Percentiles rank a stretch among this genome's conserved stretches.
Conservation (phyloP, 2,888 invertebrate genomes). For the Eristalinus aeneus region DNA sequence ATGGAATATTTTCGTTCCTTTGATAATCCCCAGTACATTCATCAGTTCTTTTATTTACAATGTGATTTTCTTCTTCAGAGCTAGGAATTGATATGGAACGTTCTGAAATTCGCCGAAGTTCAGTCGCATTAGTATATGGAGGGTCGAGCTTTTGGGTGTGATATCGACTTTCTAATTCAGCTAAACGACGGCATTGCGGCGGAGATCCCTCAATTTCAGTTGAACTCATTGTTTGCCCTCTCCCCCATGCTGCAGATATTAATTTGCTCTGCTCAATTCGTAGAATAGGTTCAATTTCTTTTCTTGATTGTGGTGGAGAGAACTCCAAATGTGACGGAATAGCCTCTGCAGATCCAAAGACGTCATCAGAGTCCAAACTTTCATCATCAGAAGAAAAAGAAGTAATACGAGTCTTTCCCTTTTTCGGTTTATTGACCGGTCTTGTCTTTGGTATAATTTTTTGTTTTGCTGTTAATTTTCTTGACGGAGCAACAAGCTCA, state of each 20-base stretch:
- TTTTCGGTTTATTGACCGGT: conserved; percentile 84
- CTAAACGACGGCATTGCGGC: conserved; percentile 86
- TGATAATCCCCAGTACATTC: conserved; percentile 84
- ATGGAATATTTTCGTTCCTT: conserved; percentile 84
- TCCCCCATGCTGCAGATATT: conserved; percentile 85
- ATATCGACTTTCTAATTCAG: conserved; percentile 85
- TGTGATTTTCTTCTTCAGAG: conserved; percentile 87
- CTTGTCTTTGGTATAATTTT: conserved; percentile 84
- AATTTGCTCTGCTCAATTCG: conserved; percentile 87
- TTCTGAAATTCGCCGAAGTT: conserved; percentile 87
- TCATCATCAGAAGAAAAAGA: conserved; percentile 90
- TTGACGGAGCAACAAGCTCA: conserved; percentile 82
- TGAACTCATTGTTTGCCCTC: conserved; percentile 88
- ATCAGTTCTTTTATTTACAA: conserved; percentile 83
- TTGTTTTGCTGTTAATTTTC: conserved; percentile 84
- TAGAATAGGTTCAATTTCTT: conserved; percentile 88
- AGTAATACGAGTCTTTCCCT: conserved; percentile 87
- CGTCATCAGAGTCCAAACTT: conserved; percentile 89
- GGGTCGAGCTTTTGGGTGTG: conserved; percentile 85
- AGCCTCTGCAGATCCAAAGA: conserved; percentile 88
- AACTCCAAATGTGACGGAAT: conserved; percentile 87
- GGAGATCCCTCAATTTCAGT: conserved; percentile 90
- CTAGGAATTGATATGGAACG: conserved; percentile 89
- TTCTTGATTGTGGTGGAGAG: conserved; percentile 88
- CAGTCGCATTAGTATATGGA: conserved; percentile 84